Evolutionary conservation across 1,140 invertebrate genomes (phyloP), one percentile per base, ranked within the genome.

Genomic region (Papilio aristodemus): DNA sequence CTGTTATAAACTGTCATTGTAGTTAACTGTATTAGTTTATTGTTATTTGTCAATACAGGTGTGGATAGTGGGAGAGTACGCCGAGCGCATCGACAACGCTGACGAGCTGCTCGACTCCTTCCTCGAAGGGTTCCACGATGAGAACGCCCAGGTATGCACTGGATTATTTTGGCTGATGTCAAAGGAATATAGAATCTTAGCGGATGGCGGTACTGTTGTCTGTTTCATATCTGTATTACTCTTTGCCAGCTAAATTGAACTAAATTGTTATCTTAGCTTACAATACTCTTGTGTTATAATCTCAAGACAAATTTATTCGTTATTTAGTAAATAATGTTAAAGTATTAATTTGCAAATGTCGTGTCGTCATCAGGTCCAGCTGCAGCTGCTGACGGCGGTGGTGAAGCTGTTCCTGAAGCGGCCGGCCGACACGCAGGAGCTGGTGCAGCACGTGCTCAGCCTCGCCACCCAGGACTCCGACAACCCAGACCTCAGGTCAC

Each of bases 61-160:
- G 74, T 99, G 99, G 99, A 99, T 99, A 74, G 99, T 99, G 89
- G 99, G 98, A 74, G 97, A 98, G 88, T 99, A 99, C 91, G 99
- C 99, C 0, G 99, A 99, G 84, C 94, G 99, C 75, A 99, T 99
- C 79, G 99, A 99, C 89, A 99, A 99, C 91, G 99, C 99, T 10
- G 99, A 99, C 85, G 99, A 99, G 87, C 93, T 99, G 11, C 92
- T 99, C 4, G 99, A 99, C 86, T 98, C 97, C 79, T 99, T 99
- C 92, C 92, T 99, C 1, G 99, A 99, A 93, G 98, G 98, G n/a
- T 99, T 99, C 92, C 97, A 99, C 77, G 99, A 99, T 93, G 99
- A 99, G 88, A 99, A 99, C 84, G 98, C 98, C 36, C 98, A 99
- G 93, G 91, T 92, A 77, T 57, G 11, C 54, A 37, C n/a, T n/a